phyloP scores from a whole-genome alignment of 2,888 invertebrate species.

The Podabrus alpinus region DNA sequence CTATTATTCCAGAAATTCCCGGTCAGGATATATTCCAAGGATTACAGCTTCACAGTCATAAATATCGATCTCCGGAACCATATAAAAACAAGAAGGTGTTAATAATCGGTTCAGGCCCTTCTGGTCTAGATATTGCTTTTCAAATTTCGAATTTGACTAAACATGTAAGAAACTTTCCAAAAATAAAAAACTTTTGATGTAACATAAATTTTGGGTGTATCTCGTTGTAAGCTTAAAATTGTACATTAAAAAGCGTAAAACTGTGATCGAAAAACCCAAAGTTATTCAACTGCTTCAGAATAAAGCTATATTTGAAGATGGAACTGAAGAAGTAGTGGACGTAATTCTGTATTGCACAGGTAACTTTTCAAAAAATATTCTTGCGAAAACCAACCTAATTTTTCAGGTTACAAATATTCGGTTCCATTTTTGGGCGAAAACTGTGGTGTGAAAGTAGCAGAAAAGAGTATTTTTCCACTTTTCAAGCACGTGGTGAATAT shows the following conservation, averaged over 20 bases:
- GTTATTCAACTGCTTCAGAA: conserved; percentile 57
- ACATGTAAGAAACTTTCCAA: not conserved
- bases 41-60: conserved; percentile 73
- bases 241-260: conserved; percentile 51
- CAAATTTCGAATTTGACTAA: conserved; percentile 65
- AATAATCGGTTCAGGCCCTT: conserved; percentile 84
- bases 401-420: conserved; percentile 57
- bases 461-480: conserved; percentile 81
- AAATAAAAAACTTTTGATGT: not conserved
- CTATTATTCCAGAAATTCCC: conserved; percentile 69
- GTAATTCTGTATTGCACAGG: conserved; percentile 75
- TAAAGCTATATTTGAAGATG: conserved; percentile 65
- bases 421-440: conserved; percentile 61
- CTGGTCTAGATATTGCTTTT: conserved; percentile 75
- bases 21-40: conserved; percentile 69
- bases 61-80: conserved; percentile 73
- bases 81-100: conserved; percentile 71
- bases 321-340: conserved; percentile 64
- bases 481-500: conserved; percentile 88
- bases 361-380: conserved; percentile 38
- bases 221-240: conserved; percentile 40
- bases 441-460: conserved; percentile 71
- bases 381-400: conserved; percentile 4
- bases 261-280: conserved; percentile 61
- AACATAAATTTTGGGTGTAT: conserved; percentile 41